Evolutionary conservation across 2,888 invertebrate species (phyloP).

Genomic region (Neria commutata): DNA sequence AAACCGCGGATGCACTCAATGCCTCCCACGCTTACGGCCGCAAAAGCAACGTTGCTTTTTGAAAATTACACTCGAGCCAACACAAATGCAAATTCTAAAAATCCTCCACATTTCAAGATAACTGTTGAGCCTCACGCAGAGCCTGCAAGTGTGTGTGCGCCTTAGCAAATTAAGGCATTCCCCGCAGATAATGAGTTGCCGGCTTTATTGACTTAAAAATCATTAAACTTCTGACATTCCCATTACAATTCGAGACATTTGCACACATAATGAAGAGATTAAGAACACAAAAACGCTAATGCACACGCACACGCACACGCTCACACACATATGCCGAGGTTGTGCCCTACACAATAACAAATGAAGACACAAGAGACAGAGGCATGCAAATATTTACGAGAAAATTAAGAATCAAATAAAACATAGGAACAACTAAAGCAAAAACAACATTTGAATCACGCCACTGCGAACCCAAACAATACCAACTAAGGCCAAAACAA

Average conservation of each 20-base stretch:
- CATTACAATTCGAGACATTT: neutral
- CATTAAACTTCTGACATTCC: constrained; percentile 1
- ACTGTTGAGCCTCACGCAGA: too few species aligned
- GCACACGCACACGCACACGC: neutral
- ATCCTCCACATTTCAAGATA: too few species aligned
- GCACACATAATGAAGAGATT: constrained; percentile 2
- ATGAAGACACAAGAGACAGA: too few species aligned
- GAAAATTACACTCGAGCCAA: too few species aligned
- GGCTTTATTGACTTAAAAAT: neutral
- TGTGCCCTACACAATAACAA: too few species aligned
- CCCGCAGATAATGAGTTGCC: neutral
- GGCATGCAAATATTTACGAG: neutral
- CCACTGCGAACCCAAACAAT: neutral
- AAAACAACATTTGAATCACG: neutral
- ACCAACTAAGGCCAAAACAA: neutral
- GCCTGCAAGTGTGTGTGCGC: too few species aligned
- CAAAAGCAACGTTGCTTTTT: too few species aligned
- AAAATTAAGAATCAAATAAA: neutral
- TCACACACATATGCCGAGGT: neutral
- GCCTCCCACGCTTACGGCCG: too few species aligned
- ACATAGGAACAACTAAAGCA: neutral
- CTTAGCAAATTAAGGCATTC: neutral
- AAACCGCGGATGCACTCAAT: too few species aligned
- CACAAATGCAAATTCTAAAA: neutral
- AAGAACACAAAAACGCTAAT: neutral